A percentile compares a stretch with the other conserved stretches of the same genome.
These are phyloP conservation scores for Iselma pallidipennis DNA, from an alignment of 2,888 invertebrate species.

Conservation along the genomic window DNA sequence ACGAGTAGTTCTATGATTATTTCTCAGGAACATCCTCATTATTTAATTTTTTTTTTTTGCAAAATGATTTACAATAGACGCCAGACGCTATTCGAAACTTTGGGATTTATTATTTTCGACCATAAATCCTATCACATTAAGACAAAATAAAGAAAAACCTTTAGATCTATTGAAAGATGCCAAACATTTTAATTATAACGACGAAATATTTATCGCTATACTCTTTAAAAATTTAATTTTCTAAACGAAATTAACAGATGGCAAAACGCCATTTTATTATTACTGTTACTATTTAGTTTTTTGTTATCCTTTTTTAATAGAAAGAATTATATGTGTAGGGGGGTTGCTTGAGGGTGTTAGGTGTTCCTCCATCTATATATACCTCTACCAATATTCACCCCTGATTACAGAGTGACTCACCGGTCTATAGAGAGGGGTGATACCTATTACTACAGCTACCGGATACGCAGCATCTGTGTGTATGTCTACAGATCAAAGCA, in stretches of 20 bases:
- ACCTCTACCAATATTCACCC: conserved; percentile 33
- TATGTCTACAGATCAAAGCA: conserved; percentile 54
- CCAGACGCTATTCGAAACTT: background rate
- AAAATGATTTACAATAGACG: background rate
- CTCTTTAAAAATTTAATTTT: background rate
- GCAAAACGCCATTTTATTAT: conserved; percentile 1
- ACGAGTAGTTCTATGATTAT: background rate
- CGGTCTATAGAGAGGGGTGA: conserved; percentile 43
- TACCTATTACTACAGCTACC: conserved; percentile 53
- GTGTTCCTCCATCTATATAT: conserved; percentile 31
- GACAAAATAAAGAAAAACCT: background rate
- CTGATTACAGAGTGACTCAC: conserved; percentile 56
- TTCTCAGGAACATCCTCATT: conserved; percentile 2
- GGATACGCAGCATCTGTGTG: conserved; percentile 56
- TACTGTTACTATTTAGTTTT: background rate
- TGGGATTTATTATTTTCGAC: background rate
- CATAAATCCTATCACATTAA: background rate
- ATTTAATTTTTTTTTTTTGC: background rate
- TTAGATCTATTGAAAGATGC: background rate
- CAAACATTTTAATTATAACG: background rate
- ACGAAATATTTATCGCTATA: background rate
- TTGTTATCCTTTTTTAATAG: background rate
- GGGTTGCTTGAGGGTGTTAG: conserved; percentile 44
- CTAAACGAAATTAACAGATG: conserved; percentile 3
- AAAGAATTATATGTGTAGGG: conserved; percentile 23